Base-by-base conservation (phyloP, 2,113 vertebrate species). In the Dipodomys merriami region DNA sequence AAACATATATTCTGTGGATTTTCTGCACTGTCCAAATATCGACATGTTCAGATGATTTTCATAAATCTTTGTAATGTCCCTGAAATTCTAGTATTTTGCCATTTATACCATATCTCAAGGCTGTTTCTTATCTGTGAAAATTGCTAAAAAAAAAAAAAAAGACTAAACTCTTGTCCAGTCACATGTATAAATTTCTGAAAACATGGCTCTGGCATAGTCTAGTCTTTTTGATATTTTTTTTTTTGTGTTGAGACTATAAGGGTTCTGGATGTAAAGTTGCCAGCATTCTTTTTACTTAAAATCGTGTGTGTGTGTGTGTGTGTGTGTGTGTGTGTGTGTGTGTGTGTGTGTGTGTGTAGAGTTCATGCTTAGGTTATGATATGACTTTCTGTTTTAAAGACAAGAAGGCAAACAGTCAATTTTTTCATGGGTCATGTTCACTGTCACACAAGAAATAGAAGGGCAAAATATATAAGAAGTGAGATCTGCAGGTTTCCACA, bases 31-130 rank as follows among this genome's bases (percentile, higher is more conserved):
- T 22, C 30, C 57, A 64, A 67, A 15, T 74, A 92, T 80, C 8
- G 71, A 53, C 73, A 0, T 4, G 29, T 29, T 78, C 7, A 91
- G 2, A 13, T 78, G 15, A 33, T 68, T 95, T 91, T 44, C 53
- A 71, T 29, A 79, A 90, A 35, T 84, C 27, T 35, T 39, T 67
- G 30, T 3, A 85, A 72, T 62, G 16, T 49, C n/a, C 5, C 7
- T 82, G n/a, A 91, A 91, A 81, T 95, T 76, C 77, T 83, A 77
- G 39, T 91, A 62, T 77, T 80, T 90, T 87, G 0, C 13, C 83
- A 82, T 44, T 15, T 89, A 16, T 53, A n/a, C 15, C 12, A 72
- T 7, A 89, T 19, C n/a, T 49, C 39, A 25, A 86, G 15, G 25
- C 1, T 76, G 10, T 85, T 33, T 62, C 25, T 88, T 57, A 11